Evolutionary conservation across 1,140 invertebrate genomes (phyloP).

Genomic region (Dysdera silvatica): DNA sequence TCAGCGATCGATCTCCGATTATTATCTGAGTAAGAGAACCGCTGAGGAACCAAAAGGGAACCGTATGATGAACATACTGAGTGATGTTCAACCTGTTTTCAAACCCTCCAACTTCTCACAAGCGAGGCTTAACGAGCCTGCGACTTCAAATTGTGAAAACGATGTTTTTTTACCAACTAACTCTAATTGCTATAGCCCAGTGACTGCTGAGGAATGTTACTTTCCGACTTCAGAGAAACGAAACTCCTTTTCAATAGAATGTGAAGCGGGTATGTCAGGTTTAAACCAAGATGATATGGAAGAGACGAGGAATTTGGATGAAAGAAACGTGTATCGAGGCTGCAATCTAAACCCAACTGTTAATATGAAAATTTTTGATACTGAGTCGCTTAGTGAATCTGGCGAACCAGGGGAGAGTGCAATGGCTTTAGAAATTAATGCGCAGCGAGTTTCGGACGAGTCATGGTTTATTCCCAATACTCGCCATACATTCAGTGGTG

Average conservation of each 20-base stretch:
- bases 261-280: not conserved
- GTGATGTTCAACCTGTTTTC: no score
- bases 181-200: not conserved
- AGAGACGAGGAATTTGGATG: conserved; percentile 8
- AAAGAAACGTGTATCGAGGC: not conserved
- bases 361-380: conserved; percentile 25
- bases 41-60: conserved; percentile 11
- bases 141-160: conserved; percentile 19
- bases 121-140: not conserved
- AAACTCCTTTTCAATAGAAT: not conserved
- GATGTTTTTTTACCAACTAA: conserved; percentile 19
- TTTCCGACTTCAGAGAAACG: not conserved
- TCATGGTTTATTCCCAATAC: conserved; percentile 25
- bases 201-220: not conserved
- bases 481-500: conserved; percentile 18
- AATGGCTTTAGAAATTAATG: conserved; percentile 16
- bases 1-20: conserved; percentile 23
- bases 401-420: conserved; percentile 14
- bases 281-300: not conserved
- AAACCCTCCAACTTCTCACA: no score
- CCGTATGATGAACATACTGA: conserved; percentile 11
- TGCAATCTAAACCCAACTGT: conserved; percentile 22
- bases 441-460: conserved; percentile 8
- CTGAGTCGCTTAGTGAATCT: conserved; percentile 24
- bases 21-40: conserved; percentile 22